Evolutionary conservation across 2,797 vertebrate genomes (phyloP), one percentile per base, ranked within the genome.

Genomic region (Psittacula echo): DNA sequence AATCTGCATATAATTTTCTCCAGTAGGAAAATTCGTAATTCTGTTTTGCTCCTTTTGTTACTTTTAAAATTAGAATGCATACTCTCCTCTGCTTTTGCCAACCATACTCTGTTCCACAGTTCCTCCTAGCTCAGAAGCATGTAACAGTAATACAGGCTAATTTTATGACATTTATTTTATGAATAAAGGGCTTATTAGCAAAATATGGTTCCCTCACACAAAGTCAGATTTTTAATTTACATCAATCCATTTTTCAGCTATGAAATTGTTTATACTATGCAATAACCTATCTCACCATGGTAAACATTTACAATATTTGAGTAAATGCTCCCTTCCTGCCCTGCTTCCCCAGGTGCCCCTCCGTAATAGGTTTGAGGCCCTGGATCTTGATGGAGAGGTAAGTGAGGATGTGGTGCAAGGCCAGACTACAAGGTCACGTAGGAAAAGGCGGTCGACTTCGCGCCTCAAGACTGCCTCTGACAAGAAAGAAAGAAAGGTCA

Each of bases 291-390:
- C 13, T 72, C 7, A 7, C 14, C 23, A 30, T 26, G 6, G n/a
- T 73, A 94, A 93, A 95, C 85, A 92, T 83, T 96, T 93, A 82
- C 21, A 66, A 8, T 54, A 87, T 48, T 60, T 73, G 30, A 70
- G 11, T 76, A 82, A 81, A 84, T 72, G 8, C 79, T 94, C 34
- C 34, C 34, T 34, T 34, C 34, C 34, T 34, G 34, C 34, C 34
- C 34, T 34, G 34, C 34, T 34, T 34, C 34, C 34, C 34, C 34
- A 34, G 34, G 34, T 34, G 34, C 34, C 34, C 34, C 34, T 34
- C 34, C 34, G 34, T 34, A 34, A 34, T 34, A 34, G 34, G 34
- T 34, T 34, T 34, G 34, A 34, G 34, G 34, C 34, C 34, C 34
- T 34, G 34, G 34, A 34, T 34, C 34, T 34, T 34, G 34, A 34